Percentiles rank a stretch among this genome's conserved stretches.
phyloP scores from a whole-genome alignment of 2,888 invertebrate species.

The Nemurella pictetii region DNA sequence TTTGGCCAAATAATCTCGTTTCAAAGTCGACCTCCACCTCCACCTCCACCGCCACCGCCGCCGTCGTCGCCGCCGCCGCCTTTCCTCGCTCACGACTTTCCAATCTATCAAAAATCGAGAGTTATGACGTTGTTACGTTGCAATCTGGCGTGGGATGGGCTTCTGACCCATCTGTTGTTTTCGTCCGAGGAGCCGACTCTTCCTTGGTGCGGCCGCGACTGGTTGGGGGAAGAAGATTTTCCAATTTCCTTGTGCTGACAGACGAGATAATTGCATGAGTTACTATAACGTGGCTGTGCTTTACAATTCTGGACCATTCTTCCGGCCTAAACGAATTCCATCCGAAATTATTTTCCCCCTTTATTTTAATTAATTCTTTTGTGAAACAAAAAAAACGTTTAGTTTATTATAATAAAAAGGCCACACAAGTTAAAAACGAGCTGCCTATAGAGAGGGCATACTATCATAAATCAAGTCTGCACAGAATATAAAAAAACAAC shows the following conservation, averaged over 20 bases:
- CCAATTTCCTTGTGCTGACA: slow-evolving; percentile 30
- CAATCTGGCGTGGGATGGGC: not conserved
- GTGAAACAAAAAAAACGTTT: not conserved
- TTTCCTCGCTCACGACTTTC: slow-evolving; percentile 2
- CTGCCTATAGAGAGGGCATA: not conserved
- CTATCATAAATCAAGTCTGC: not conserved
- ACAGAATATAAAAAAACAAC: not conserved
- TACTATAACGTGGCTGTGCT: slow-evolving; percentile 5
- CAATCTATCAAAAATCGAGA: slow-evolving; percentile 30
- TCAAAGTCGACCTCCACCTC: no score
- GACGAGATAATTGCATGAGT: slow-evolving; percentile 27
- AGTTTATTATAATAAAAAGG: slow-evolving; percentile 5
- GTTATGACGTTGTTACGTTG: slow-evolving; percentile 4
- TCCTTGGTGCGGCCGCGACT: not conserved
- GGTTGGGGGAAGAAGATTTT: slow-evolving; percentile 8
- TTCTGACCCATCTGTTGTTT: not conserved
- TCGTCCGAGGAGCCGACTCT: not conserved
- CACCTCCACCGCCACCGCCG: not conserved
- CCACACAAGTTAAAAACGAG: not conserved
- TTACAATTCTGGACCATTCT: not conserved
- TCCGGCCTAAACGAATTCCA: slow-evolving; percentile 25
- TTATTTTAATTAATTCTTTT: slow-evolving; percentile 27
- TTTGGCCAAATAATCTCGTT: not conserved
- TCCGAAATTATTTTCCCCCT: slow-evolving; percentile 9
- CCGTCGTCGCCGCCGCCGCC: not conserved